Evolutionary conservation across 2,888 invertebrate species (phyloP).

Genomic region (Nephrotoma appendiculata): DNA sequence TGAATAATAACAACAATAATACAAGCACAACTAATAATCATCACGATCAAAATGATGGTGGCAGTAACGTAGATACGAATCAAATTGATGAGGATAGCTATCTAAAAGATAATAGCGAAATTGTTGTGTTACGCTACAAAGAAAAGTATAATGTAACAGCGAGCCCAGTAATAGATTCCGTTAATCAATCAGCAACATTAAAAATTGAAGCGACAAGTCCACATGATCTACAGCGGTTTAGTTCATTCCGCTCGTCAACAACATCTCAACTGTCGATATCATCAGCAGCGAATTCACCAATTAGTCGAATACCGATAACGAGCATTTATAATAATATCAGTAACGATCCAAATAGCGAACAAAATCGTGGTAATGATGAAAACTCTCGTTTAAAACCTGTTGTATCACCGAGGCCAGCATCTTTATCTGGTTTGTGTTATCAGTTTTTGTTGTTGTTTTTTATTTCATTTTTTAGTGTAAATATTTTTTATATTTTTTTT

Average conservation of each 20-base stretch:
- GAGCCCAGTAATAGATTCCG: background rate
- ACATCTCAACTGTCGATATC: background rate
- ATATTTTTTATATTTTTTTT: slow-evolving; percentile 1
- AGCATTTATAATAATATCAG: background rate
- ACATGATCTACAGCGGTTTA: background rate
- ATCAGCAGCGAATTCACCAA: background rate
- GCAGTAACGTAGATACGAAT: background rate
- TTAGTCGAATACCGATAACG: background rate
- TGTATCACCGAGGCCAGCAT: slow-evolving; percentile 33
- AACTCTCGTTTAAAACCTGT: slow-evolving; percentile 22
- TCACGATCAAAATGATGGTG: background rate
- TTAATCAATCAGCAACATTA: slow-evolving; percentile 20
- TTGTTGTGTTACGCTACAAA: slow-evolving; percentile 30
- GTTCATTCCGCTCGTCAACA: background rate
- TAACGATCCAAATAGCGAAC: background rate
- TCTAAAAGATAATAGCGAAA: slow-evolving; percentile 30
- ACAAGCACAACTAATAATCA: background rate
- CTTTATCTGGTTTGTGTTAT: slow-evolving; percentile 30
- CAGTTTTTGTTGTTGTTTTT: slow-evolving; percentile 12
- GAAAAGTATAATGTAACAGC: slow-evolving; percentile 14
- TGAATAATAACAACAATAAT: slow-evolving; percentile 16
- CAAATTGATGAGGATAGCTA: slow-evolving; percentile 26
- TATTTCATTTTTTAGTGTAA: slow-evolving; percentile 1
- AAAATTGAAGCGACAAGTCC: background rate
- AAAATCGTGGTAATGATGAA: background rate